Percentiles rank a stretch among this genome's conserved stretches.
Conservation (phyloP, 2,797 vertebrate species). For the Cheirogaleus major region DNA sequence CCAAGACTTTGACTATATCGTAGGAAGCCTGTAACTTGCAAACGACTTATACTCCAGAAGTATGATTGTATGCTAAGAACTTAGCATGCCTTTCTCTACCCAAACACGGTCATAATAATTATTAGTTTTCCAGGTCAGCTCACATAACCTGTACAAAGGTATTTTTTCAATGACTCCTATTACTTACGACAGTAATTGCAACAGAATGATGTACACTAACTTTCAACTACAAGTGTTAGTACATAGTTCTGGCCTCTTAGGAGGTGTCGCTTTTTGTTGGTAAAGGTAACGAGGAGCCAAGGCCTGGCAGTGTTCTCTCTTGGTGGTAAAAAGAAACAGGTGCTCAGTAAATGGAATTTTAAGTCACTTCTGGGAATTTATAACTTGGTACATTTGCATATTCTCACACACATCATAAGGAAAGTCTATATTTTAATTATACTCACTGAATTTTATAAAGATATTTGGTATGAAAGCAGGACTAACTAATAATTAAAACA, state of each 20-base stretch:
- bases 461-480: neutral
- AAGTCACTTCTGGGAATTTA: neutral
- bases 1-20: neutral
- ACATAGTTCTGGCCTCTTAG: neutral
- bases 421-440: constrained; percentile 19
- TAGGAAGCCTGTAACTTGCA: neutral
- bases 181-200: constrained; percentile 35
- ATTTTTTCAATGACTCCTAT: constrained; percentile 22
- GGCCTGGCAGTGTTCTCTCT: neutral
- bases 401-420: neutral
- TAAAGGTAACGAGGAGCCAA: neutral
- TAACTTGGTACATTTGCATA: constrained; percentile 17
- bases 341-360: neutral
- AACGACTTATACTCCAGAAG: constrained; percentile 5
- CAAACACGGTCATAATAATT: neutral
- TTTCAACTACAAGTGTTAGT: neutral
- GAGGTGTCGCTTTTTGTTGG: neutral
- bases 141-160: neutral
- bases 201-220: neutral
- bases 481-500: constrained; percentile 7
- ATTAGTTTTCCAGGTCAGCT: neutral
- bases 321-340: neutral
- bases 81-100: constrained; percentile 10
- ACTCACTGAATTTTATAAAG: constrained; percentile 40
- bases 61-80: neutral